Percentiles rank a stretch among this genome's conserved stretches.
Conservation (phyloP, 2,113 vertebrate genomes). For the Atrichornis clamosus region DNA sequence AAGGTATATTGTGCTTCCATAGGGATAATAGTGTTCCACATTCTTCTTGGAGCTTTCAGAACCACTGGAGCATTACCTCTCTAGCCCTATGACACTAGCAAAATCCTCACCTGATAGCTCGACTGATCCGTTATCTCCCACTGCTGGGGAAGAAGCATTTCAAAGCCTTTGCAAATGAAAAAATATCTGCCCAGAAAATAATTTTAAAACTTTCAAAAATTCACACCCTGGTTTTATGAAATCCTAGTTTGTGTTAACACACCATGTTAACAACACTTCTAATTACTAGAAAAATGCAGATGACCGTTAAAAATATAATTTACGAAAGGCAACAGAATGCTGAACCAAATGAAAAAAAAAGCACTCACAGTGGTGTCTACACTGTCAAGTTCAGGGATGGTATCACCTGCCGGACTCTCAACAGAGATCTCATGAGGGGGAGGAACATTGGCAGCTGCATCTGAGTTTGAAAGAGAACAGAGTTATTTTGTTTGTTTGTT, state of each 20-base stretch:
- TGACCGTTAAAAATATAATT: neutral
- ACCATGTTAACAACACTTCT: neutral
- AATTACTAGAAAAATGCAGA: neutral
- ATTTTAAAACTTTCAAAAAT: neutral
- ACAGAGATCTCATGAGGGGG: constrained; percentile 35
- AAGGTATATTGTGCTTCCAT: neutral
- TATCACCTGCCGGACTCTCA: constrained; percentile 9
- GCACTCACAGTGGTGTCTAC: constrained; percentile 62
- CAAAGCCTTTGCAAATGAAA: neutral
- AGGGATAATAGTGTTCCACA: neutral
- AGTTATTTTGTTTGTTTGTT: neutral
- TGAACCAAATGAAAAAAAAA: neutral
- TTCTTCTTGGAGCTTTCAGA: neutral
- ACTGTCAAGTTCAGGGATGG: neutral
- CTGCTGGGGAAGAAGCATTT: neutral
- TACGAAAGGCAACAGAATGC: neutral
- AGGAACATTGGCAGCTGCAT: constrained; percentile 60
- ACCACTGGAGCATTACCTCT: neutral
- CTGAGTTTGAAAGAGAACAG: constrained; percentile 41
- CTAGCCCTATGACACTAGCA: neutral
- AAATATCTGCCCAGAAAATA: neutral
- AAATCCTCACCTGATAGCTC: neutral
- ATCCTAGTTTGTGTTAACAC: neutral
- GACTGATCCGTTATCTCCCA: neutral
- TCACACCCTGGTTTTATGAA: neutral